These are phyloP conservation scores for Dolichomitus sp. DNA, from an alignment of 2,888 invertebrate species.

Conservation along the genomic window DNA sequence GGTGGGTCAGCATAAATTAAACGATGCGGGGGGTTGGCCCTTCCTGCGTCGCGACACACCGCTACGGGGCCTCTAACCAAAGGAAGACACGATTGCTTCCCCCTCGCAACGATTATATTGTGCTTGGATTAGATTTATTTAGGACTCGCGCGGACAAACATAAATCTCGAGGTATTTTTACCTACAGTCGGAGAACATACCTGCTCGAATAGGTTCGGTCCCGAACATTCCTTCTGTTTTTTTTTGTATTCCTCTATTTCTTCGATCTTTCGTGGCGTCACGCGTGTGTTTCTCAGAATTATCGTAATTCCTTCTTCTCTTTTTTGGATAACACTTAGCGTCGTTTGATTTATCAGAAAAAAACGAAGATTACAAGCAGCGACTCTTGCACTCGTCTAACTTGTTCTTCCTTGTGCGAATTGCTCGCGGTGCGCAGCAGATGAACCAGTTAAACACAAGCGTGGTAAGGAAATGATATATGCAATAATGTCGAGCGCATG, in stretches of 20 bases:
- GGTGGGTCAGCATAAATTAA: constrained; percentile 75
- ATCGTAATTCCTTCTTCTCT: constrained; percentile 45
- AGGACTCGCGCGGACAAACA: constrained; percentile 76
- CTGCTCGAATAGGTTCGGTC: constrained; percentile 2
- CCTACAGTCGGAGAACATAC: background rate
- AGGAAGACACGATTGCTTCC: constrained; percentile 53
- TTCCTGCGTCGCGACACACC: constrained; percentile 4
- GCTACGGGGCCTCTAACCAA: constrained; percentile 53
- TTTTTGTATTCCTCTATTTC: constrained; percentile 47
- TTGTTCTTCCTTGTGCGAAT: constrained; percentile 13
- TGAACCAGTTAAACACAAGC: constrained; percentile 16
- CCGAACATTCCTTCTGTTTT: constrained; percentile 6
- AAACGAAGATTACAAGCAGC: constrained; percentile 12
- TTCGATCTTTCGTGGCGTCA: constrained; percentile 26
- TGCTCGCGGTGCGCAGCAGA: constrained; percentile 10
- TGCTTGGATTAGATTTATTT: constrained; percentile 80
- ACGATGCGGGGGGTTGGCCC: constrained; percentile 74
- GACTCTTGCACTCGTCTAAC: background rate
- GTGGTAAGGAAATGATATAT: constrained; percentile 52
- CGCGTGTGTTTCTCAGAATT: constrained; percentile 58
- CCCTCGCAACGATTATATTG: constrained; percentile 71
- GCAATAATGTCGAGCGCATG: constrained; percentile 44
- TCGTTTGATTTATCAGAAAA: constrained; percentile 73
- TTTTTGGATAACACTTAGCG: background rate
- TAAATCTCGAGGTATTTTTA: constrained; percentile 76